Conservation (phyloP, 2,797 vertebrate species). For the Sorex maritimensis region DNA sequence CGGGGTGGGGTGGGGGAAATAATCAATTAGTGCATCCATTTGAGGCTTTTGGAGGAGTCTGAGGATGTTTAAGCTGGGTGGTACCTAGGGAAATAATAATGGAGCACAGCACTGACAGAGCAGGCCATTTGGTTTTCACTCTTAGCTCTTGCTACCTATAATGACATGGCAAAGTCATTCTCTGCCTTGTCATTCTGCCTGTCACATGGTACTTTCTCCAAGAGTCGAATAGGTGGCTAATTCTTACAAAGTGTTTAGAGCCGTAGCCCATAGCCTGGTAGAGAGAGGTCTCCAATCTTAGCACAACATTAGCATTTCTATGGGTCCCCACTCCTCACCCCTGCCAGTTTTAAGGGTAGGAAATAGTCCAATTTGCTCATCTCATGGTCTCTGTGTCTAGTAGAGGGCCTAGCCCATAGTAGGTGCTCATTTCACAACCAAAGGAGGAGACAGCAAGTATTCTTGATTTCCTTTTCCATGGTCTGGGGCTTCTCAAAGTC, state of each 20-base stretch:
- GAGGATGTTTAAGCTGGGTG: background rate
- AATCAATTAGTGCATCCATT: too few relatives aligned
- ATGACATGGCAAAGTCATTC: background rate
- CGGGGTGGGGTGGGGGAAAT: too few relatives aligned
- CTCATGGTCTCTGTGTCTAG: background rate
- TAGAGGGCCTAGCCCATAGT: too few relatives aligned
- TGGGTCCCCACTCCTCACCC: too few relatives aligned
- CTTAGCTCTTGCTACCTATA: background rate
- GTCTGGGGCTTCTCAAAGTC: too few relatives aligned
- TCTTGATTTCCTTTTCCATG: too few relatives aligned
- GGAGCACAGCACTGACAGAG: background rate
- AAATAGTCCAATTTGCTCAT: slow-evolving; percentile 3
- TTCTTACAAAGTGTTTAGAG: slow-evolving; percentile 45
- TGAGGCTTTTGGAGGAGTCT: background rate
- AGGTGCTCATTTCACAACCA: too few relatives aligned
- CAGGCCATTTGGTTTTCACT: background rate
- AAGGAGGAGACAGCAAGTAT: too few relatives aligned
- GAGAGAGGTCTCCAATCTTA: background rate
- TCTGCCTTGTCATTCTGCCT: background rate
- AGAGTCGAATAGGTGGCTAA: background rate
- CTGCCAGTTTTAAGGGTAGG: background rate
- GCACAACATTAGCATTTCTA: background rate
- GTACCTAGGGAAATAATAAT: background rate
- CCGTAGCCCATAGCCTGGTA: background rate
- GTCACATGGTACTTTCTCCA: too few relatives aligned